Evolutionary conservation across 2,888 invertebrate species (phyloP).

Genomic region (Trachelus tabidus): DNA sequence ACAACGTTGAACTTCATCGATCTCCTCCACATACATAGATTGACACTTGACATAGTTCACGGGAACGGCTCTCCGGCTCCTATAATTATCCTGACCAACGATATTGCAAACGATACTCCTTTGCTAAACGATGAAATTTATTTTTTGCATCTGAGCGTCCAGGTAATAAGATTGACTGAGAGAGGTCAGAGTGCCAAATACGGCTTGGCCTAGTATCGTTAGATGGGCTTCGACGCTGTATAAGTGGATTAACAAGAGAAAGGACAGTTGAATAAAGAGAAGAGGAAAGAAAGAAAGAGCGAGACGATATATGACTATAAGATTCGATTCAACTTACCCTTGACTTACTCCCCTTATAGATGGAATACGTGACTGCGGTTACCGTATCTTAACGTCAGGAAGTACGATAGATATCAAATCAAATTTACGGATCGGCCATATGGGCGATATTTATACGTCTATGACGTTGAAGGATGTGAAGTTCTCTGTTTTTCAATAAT

Average conservation of each 20-base stretch:
- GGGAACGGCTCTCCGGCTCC: not conserved
- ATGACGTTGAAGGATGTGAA: no score
- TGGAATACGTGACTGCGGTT: not conserved
- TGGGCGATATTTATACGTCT: no score
- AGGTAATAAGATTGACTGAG: not conserved
- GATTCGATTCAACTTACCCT: not conserved
- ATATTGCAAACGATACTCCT: not conserved
- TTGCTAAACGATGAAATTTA: not conserved
- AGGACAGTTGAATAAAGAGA: not conserved
- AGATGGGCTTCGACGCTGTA: not conserved
- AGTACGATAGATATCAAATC: not conserved
- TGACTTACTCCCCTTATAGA: not conserved
- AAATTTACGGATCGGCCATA: not conserved
- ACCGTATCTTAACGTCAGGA: not conserved
- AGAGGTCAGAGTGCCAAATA: not conserved
- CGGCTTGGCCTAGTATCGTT: not conserved
- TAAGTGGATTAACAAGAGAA: not conserved
- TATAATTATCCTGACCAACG: not conserved
- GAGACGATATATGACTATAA: not conserved
- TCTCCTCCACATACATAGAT: not conserved
- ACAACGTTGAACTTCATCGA: not conserved
- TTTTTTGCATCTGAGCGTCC: not conserved
- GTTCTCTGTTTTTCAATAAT: not conserved
- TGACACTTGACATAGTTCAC: not conserved
- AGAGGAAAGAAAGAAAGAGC: not conserved